Percentiles rank a stretch among this genome's conserved stretches.
Evolutionary conservation across 2,113 vertebrate species (phyloP).

Genomic region (Craseonycteris thonglongyai): DNA sequence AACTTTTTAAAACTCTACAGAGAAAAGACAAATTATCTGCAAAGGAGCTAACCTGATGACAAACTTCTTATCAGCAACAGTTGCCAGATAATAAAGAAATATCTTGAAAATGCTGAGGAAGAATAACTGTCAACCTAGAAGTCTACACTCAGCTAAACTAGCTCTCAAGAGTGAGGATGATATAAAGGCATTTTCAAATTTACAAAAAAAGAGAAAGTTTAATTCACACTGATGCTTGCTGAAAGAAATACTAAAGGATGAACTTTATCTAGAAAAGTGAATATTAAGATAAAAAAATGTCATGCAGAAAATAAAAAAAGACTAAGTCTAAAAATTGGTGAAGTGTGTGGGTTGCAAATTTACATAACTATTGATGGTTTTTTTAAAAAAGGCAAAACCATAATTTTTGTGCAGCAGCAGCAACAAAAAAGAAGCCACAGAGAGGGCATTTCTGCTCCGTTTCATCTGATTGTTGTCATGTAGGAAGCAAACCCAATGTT

Average conservation of each 20-base stretch:
- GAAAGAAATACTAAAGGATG: not conserved
- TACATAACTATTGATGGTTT: not conserved
- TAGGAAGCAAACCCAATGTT: not conserved
- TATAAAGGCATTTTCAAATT: not conserved
- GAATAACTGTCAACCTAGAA: not conserved
- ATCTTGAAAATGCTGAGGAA: not conserved
- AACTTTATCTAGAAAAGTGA: not conserved
- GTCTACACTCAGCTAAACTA: not conserved
- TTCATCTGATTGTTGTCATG: not conserved
- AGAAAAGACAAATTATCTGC: not conserved
- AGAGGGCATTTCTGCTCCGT: not conserved
- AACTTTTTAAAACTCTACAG: not conserved
- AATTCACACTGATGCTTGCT: not conserved
- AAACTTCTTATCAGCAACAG: not conserved
- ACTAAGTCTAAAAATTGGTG: not conserved
- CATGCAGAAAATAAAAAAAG: not conserved
- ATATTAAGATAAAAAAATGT: not conserved
- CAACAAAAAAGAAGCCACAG: not conserved
- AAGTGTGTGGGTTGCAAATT: not conserved
- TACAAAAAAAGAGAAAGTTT: not conserved
- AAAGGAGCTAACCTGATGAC: not conserved
- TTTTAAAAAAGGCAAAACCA: not conserved
- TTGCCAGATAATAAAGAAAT: not conserved
- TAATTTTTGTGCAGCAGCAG: not conserved
- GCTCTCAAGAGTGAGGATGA: not conserved